Base-by-base conservation (phyloP, 2,888 invertebrate genomes). In the Malachius bipustulatus region DNA sequence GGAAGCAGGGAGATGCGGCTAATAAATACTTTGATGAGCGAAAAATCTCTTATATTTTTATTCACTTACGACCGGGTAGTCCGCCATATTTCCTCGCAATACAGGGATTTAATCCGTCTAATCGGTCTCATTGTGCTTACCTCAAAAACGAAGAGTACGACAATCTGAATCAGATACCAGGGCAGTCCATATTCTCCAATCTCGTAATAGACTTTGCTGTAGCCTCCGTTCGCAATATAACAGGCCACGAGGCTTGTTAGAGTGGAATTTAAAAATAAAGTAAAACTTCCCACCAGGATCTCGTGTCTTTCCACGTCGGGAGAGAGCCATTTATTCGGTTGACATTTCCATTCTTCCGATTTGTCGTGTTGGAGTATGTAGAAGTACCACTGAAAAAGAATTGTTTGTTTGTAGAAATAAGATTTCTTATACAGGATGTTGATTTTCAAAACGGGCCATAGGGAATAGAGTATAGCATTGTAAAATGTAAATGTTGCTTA, bases 311-410 rank as follows among this genome's bases (percentile, higher is more conserved):
- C 79, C 34, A 80, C 56, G 37, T 78, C 75, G 0, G 76, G 72
- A 1, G 71, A 59, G 8, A 81, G 49, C 72, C 76, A 81, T 43
- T 76, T 77, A 27, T 65, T 66, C 0, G 80, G 81, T 51, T 82
- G 82, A 43, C 78, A 75, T 60, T 82, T 82, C 81, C 82, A 82
- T 44, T 75, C 73, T 33, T 74, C 63, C 0, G 80, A 66, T 4
- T 59, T 50, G 48, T 77, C 71, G 1, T 73, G 61, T 51, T 70
- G 69, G 2, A 67, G 64, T 12, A 79, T 65, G 58, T 80, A 82
- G 59, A 74, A 81, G 52, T 77, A 77, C 77, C 77, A 80, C 77
- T 81, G 65, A 26, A 49, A 51, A 30, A 35, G 39, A 43, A 32
- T 27, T n/a, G n/a, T n/a, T n/a, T n/a, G 24, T 30, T 4, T 49